phyloP scores from a whole-genome alignment of 1,140 invertebrate species.

The Anastatus disparis region DNA sequence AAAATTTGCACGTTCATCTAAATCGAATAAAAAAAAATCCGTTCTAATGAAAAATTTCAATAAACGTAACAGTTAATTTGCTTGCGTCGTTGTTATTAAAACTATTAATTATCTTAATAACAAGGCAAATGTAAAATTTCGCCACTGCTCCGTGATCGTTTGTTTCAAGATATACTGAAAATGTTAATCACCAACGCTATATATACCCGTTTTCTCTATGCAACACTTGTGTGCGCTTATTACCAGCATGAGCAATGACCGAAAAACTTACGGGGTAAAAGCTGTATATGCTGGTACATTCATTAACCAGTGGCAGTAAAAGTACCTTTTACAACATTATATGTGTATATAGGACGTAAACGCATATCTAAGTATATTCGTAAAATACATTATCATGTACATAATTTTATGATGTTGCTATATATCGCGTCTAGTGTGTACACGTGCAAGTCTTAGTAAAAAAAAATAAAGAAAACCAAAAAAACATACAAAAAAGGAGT shows the following conservation, averaged over 20 bases:
- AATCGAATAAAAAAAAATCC: too few relatives aligned
- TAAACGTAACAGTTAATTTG: slow-evolving; percentile 10
- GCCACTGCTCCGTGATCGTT: neutral
- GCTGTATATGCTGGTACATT: slow-evolving; percentile 21
- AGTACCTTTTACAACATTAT: neutral
- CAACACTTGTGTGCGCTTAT: too few relatives aligned
- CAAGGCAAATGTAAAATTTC: neutral
- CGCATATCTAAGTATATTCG: neutral
- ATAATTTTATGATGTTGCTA: too few relatives aligned
- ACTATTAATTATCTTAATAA: slow-evolving; percentile 4
- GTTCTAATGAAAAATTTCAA: too few relatives aligned
- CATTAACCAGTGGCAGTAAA: slow-evolving; percentile 17
- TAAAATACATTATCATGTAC: too few relatives aligned
- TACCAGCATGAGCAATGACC: slow-evolving; percentile 1
- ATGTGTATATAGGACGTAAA: neutral
- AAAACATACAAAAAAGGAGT: neutral
- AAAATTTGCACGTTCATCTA: too few relatives aligned
- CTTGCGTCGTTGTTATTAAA: slow-evolving; percentile 10
- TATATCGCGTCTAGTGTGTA: too few relatives aligned
- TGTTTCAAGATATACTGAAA: neutral
- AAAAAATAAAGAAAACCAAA: too few relatives aligned
- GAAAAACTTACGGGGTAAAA: slow-evolving; percentile 21
- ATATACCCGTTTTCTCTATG: slow-evolving; percentile 2
- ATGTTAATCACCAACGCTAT: slow-evolving; percentile 24
- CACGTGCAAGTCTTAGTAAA: too few relatives aligned